phyloP scores from a whole-genome alignment of 2,888 invertebrate genomes.

The Scaptomyza cyrtandrae region DNA sequence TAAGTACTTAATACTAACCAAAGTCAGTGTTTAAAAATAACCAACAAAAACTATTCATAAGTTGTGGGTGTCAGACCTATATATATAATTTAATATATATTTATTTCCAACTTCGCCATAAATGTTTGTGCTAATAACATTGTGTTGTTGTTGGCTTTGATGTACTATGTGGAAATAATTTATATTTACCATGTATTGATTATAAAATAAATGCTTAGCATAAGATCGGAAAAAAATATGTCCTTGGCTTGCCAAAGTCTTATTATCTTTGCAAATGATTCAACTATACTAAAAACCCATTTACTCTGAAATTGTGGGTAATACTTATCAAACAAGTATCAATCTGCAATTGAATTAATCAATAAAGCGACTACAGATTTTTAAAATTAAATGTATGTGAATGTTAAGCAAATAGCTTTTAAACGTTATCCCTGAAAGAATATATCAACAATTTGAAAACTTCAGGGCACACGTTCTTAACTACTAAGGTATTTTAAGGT shows the following conservation, averaged over 20 bases:
- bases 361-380: not conserved
- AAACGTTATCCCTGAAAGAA: not conserved
- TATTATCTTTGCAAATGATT: slow-evolving; percentile 6
- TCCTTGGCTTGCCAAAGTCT: slow-evolving; percentile 31
- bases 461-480: not conserved
- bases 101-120: slow-evolving; percentile 9
- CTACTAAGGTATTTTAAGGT: slow-evolving; percentile 36
- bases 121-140: slow-evolving; percentile 36
- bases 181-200: slow-evolving; percentile 19
- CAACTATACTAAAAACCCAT: not conserved
- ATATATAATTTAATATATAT: slow-evolving; percentile 1
- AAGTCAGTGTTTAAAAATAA: slow-evolving; percentile 26
- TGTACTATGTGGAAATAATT: slow-evolving; percentile 23
- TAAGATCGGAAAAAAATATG: not conserved
- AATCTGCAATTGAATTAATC: not conserved
- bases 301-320: no score
- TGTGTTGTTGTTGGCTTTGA: slow-evolving; percentile 37
- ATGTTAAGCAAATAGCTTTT: not conserved
- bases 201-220: slow-evolving; percentile 1
- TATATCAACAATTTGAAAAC: not conserved
- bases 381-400: not conserved
- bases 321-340: not conserved
- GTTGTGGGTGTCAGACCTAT: slow-evolving; percentile 33
- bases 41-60: slow-evolving; percentile 13
- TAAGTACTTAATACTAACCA: slow-evolving; percentile 61